phyloP scores from a whole-genome alignment of 2,797 vertebrate species.

The Melanotaenia boesemani region DNA sequence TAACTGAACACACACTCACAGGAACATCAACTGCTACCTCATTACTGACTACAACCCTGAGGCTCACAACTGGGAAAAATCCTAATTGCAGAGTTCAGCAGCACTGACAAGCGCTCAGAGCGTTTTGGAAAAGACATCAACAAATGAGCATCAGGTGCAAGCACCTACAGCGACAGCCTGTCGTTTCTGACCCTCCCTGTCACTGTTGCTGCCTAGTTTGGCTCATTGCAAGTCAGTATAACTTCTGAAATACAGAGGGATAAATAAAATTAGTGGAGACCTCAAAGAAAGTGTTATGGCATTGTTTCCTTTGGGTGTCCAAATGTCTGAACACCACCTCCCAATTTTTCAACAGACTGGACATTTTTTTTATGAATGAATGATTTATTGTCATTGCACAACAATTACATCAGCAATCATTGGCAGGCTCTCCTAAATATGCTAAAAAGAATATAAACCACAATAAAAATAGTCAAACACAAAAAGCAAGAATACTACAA shows the following conservation, averaged over 20 bases:
- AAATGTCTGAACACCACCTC: not conserved
- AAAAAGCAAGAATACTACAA: too few species aligned
- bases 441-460: too few species aligned
- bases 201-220: conserved; percentile 20
- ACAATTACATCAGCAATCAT: too few species aligned
- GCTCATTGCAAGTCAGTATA: conserved; percentile 2
- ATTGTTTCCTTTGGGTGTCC: not conserved
- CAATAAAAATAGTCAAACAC: too few species aligned
- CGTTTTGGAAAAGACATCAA: conserved; percentile 53
- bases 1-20: conserved; percentile 39
- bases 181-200: conserved; percentile 39
- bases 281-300: not conserved
- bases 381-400: too few species aligned
- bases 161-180: conserved; percentile 38
- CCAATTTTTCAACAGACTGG: not conserved
- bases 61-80: conserved; percentile 64
- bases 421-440: too few species aligned
- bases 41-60: conserved; percentile 69
- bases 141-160: conserved; percentile 71
- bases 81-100: conserved; percentile 76
- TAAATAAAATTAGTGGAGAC: not conserved
- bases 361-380: too few species aligned
- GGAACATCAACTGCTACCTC: conserved; percentile 55
- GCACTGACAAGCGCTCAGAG: conserved; percentile 67
- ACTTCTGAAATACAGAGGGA: conserved; percentile 14